A percentile compares a stretch with the other conserved stretches of the same genome.
Conservation (phyloP, 35 echinoderm and acorn worm species). For the Lytechinus variegatus region DNA sequence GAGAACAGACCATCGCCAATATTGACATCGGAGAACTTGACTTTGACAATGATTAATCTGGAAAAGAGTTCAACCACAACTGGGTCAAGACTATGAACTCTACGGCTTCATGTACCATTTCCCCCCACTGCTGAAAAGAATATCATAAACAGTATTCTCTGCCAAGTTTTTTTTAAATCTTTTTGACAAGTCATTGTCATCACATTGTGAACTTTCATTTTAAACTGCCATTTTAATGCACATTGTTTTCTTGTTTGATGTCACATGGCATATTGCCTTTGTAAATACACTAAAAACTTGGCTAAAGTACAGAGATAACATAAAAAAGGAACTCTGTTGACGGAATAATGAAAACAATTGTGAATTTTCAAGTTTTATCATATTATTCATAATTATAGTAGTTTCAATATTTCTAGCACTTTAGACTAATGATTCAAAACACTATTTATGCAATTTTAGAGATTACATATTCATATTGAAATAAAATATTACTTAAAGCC, state of each 20-base stretch:
- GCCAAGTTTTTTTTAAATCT: neutral
- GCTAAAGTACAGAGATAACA: neutral
- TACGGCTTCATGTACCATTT: neutral
- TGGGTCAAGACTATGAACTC: neutral
- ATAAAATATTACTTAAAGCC: too few relatives aligned
- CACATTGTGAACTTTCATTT: neutral
- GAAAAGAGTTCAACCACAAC: neutral
- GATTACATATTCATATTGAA: too few relatives aligned
- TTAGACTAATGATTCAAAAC: too few relatives aligned
- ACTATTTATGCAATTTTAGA: too few relatives aligned
- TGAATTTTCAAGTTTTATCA: too few relatives aligned
- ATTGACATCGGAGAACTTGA: neutral
- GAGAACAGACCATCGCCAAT: neutral
- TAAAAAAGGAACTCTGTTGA: too few relatives aligned
- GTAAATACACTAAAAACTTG: neutral
- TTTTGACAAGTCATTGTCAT: neutral
- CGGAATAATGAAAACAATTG: too few relatives aligned
- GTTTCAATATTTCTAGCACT: too few relatives aligned
- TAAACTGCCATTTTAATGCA: neutral
- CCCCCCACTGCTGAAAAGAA: neutral
- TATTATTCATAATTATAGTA: too few relatives aligned
- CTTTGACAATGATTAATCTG: neutral
- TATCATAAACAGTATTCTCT: neutral
- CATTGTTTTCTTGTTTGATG: neutral
- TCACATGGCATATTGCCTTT: neutral